These are phyloP conservation scores for Cheilinus undulatus DNA, from an alignment of 2,113 vertebrate species.

Conservation along the genomic window DNA sequence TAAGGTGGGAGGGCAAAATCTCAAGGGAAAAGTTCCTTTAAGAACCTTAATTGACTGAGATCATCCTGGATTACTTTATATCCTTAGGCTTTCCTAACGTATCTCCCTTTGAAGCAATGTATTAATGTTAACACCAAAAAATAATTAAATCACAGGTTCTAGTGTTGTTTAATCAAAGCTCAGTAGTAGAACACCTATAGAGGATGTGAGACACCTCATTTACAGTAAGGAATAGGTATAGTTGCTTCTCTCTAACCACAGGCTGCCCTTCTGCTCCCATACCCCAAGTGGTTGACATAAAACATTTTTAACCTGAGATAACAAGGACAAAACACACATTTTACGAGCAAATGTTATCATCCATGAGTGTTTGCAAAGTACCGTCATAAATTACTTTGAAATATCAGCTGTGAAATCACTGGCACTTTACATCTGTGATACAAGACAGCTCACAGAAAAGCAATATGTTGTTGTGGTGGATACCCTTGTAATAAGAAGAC, in stretches of 20 bases:
- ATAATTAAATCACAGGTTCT: no score
- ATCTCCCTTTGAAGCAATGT: no score
- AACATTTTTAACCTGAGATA: not conserved
- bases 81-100: no score
- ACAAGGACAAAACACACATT: not conserved
- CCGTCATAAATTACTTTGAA: not conserved
- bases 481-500: slow-evolving; percentile 5
- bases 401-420: slow-evolving; percentile 3
- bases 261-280: not conserved
- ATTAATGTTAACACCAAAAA: no score
- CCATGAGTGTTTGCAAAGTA: not conserved
- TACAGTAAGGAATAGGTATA: no score
- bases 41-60: no score
- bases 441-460: slow-evolving; percentile 24
- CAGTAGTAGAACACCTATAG: no score
- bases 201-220: no score
- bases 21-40: no score
- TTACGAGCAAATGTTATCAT: not conserved
- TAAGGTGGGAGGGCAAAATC: no score
- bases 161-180: no score
- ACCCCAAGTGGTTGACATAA: not conserved
- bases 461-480: slow-evolving; percentile 33
- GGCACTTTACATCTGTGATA: slow-evolving; percentile 48
- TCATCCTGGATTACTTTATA: no score
- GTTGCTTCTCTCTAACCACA: not conserved